Conservation (phyloP, 2,888 invertebrate genomes). For the Venusia cambrica region DNA sequence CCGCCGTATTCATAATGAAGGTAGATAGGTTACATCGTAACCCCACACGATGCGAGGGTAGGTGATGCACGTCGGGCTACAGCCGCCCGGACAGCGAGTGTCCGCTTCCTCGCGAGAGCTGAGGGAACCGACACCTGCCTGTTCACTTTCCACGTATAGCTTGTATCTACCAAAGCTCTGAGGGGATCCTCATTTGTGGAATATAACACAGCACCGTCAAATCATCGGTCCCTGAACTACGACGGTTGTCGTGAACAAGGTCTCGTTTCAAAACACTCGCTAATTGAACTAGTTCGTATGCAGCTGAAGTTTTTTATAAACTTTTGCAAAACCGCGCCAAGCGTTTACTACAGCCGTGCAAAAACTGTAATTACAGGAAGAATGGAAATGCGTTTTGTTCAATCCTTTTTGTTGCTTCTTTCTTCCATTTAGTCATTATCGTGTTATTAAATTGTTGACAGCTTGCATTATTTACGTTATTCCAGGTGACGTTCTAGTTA, state of each 20-base stretch:
- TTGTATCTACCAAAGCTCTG: too few relatives aligned
- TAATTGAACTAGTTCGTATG: slow-evolving; percentile 63
- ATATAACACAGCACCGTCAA: too few relatives aligned
- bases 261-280: slow-evolving; percentile 47
- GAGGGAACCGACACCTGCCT: too few relatives aligned
- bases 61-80: too few relatives aligned
- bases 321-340: slow-evolving; percentile 50
- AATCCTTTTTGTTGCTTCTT: slow-evolving; percentile 48
- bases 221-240: slow-evolving; percentile 28
- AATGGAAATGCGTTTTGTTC: slow-evolving; percentile 54
- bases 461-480: too few relatives aligned
- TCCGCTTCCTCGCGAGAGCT: too few relatives aligned
- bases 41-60: too few relatives aligned
- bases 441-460: slow-evolving; percentile 54
- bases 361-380: slow-evolving; percentile 65
- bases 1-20: too few relatives aligned
- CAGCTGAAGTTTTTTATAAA: slow-evolving; percentile 65
- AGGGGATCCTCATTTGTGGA: too few relatives aligned
- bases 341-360: slow-evolving; percentile 44
- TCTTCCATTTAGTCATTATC: slow-evolving; percentile 42
- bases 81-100: too few relatives aligned
- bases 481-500: slow-evolving; percentile 4
- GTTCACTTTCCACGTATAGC: too few relatives aligned
- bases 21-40: too few relatives aligned
- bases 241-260: slow-evolving; percentile 26